Conservation (phyloP, 2,113 vertebrate genomes). For the Elachura formosa region DNA sequence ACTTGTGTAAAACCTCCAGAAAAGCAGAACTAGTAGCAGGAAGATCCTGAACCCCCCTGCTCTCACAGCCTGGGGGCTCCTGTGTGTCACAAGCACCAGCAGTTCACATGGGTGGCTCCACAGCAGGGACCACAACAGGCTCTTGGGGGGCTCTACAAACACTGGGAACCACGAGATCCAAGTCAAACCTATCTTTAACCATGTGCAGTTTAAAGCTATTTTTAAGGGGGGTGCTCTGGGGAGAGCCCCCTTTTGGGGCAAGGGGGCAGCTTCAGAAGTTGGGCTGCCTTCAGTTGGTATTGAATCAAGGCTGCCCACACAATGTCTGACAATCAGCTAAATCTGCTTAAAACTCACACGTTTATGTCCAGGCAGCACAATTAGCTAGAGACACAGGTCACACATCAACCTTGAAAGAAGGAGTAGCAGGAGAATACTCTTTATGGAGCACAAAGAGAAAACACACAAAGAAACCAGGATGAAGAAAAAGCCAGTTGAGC, state of each 20-base stretch:
- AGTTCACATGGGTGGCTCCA: neutral
- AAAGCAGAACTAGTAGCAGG: neutral
- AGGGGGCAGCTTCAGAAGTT: neutral
- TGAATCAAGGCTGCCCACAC: neutral
- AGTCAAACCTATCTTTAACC: conserved; percentile 28
- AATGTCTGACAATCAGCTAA: neutral
- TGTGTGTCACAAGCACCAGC: neutral
- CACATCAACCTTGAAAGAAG: neutral
- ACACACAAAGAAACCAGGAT: neutral
- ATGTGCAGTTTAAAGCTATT: neutral
- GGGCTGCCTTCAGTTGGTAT: neutral
- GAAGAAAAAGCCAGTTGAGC: neutral
- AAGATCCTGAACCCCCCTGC: neutral
- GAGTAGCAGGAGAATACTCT: neutral
- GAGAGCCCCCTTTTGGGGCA: neutral
- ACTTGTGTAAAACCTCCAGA: neutral
- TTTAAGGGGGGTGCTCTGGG: neutral
- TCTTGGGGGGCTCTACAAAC: neutral
- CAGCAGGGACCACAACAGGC: neutral
- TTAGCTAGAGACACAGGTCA: neutral
- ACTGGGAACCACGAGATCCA: neutral
- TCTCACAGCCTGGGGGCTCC: fast-evolving
- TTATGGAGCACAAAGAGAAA: neutral
- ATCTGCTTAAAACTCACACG: neutral
- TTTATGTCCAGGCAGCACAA: neutral